phyloP scores from a whole-genome alignment of 2,888 invertebrate species.

The Melanotus villosus region DNA sequence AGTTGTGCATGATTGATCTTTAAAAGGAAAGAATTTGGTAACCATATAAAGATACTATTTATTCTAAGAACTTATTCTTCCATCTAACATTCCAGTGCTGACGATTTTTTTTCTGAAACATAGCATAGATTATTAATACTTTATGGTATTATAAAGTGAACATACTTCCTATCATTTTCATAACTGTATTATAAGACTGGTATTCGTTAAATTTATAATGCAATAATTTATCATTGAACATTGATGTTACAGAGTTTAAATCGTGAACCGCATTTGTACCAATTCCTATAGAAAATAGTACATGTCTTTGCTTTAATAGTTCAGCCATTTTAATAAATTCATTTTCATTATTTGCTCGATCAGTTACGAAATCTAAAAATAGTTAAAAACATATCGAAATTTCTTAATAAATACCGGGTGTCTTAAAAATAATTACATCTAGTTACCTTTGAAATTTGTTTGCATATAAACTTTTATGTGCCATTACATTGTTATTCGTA shows the following conservation, averaged over 20 bases:
- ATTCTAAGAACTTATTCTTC: too few species aligned
- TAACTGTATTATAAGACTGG: not conserved
- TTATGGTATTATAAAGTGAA: not conserved
- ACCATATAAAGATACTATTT: too few species aligned
- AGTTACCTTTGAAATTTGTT: too few species aligned
- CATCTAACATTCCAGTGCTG: too few species aligned
- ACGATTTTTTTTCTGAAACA: too few species aligned
- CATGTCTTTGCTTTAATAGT: not conserved
- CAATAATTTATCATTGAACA: not conserved
- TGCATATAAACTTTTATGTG: too few species aligned
- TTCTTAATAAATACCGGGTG: too few species aligned
- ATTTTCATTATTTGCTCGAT: not conserved
- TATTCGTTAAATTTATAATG: slow-evolving; percentile 3
- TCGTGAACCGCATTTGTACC: not conserved
- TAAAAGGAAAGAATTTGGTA: too few species aligned
- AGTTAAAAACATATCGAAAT: too few species aligned
- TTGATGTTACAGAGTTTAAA: not conserved
- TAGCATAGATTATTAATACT: not conserved
- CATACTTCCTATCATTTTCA: not conserved
- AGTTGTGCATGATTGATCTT: too few species aligned
- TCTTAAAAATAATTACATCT: too few species aligned
- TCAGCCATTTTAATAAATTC: not conserved
- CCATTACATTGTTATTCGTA: too few species aligned
- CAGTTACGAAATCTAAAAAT: slow-evolving; percentile 6
- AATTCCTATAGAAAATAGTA: not conserved